phyloP scores from a whole-genome alignment of 2,113 vertebrate genomes.

The Podocnemis expansa region DNA sequence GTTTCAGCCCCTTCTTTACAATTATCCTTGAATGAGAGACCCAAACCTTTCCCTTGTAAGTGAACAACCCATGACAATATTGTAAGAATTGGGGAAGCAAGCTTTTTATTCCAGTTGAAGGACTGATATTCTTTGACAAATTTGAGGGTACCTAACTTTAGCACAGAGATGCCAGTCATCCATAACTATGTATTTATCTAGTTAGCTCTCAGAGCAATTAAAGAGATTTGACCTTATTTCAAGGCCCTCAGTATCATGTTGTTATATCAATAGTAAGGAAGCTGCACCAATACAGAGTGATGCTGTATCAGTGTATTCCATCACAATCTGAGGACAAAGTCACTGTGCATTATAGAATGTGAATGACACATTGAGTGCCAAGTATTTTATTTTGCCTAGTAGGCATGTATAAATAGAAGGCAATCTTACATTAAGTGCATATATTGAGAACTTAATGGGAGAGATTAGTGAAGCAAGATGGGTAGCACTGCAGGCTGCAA shows the following conservation, averaged over 20 bases:
- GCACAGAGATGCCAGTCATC: background rate
- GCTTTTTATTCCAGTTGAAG: background rate
- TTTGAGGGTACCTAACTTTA: background rate
- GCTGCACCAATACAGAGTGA: background rate
- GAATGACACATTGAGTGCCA: fast-evolving
- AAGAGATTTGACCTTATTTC: background rate
- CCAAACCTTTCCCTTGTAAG: too few species aligned
- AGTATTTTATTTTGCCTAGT: background rate
- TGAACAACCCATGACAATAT: background rate
- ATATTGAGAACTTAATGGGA: background rate
- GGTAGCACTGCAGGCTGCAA: background rate
- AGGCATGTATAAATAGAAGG: background rate
- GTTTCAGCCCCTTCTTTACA: too few species aligned
- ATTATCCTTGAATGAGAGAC: too few species aligned
- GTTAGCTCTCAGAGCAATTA: background rate
- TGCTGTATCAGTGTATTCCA: background rate
- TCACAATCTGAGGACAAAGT: background rate
- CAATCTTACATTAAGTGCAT: background rate
- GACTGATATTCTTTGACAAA: background rate
- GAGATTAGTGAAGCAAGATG: background rate
- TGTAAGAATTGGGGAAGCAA: background rate
- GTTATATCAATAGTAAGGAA: background rate
- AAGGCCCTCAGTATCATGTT: background rate
- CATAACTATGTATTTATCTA: background rate
- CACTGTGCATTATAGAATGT: background rate